Evolutionary conservation across 1,140 invertebrate species (phyloP), one percentile per base, ranked within the genome.

Genomic region (Araneus ventricosus): DNA sequence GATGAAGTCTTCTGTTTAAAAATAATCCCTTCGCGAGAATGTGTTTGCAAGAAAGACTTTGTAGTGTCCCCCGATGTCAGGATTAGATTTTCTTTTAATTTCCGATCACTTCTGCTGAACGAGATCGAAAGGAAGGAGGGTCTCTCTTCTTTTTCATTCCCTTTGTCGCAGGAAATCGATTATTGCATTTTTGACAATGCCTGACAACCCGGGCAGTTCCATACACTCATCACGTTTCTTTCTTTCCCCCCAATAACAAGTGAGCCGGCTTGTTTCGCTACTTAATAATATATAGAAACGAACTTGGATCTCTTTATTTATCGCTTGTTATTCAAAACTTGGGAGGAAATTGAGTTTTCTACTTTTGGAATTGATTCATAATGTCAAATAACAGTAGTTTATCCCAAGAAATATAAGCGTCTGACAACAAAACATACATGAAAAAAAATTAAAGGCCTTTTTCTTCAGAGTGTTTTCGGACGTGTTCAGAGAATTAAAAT

Each of bases 81-180:
- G 52, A 84, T 84, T 84, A 52, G 41, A 41, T 52, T 57, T 84
- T 52, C 52, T 84, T 84, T 84, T 45, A 52, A 27, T 84, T 84
- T 84, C 39, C 39, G 14, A 45, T 45, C 82, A 57, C 39, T 84
- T 57, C 82, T 84, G 45, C 45, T 14, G 52, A 52, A 45, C 5
- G 8, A 52, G 10, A 57, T 30, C 24, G 24, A 52, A 84, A 20
- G 4, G n/a, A 84, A 84, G 52, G 14, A 3, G 24, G 17, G 30
- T 2, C 27, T 7, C 7, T 24, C 30, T 45, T n/a, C 37, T 17
- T 41, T 84, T 24, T 22, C 17, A 37, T 75, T n/a, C 34, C 30
- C 20, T 20, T 3, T 75, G 30, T 37, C 70, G 17, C 45, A 75
- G 70, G 30, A 75, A 75, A 75, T 75, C 70, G 70, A 75, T 75